phyloP scores from a whole-genome alignment of 1,140 invertebrate genomes.

The Phymastichus coffea region DNA sequence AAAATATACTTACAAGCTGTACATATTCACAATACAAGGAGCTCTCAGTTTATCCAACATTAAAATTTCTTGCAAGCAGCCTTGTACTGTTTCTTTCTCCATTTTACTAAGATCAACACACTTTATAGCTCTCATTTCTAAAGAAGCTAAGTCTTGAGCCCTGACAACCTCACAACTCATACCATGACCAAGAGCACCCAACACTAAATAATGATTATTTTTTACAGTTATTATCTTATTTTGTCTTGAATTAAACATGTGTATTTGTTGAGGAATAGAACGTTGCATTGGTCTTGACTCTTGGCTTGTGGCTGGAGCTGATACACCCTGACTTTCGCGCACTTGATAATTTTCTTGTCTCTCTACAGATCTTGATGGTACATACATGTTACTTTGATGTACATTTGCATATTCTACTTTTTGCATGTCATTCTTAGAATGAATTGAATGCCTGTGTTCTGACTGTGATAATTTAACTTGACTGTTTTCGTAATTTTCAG shows the following conservation, averaged over 20 bases:
- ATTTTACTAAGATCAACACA: constrained; percentile 54
- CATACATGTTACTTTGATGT: constrained; percentile 11
- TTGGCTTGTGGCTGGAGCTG: neutral
- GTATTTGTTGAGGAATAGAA: constrained; percentile 22
- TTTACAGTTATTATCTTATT: constrained; percentile 39
- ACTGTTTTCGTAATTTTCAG: neutral
- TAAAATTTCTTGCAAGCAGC: constrained; percentile 89
- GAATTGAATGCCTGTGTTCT: neutral
- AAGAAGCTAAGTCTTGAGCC: constrained; percentile 50
- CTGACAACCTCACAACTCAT: constrained; percentile 64
- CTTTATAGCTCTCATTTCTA: constrained; percentile 64
- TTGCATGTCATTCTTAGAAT: neutral
- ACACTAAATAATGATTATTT: constrained; percentile 43
- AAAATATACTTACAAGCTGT: constrained; percentile 76
- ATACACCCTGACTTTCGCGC: neutral
- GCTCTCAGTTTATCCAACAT: constrained; percentile 82
- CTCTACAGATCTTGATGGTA: neutral
- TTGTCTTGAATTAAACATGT: constrained; percentile 9
- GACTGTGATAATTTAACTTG: neutral
- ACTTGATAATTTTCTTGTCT: constrained; percentile 11
- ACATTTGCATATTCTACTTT: constrained; percentile 1
- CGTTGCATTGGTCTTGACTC: constrained; percentile 24
- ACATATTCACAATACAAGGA: constrained; percentile 82
- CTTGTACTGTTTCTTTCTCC: constrained; percentile 69
- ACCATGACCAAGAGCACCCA: constrained; percentile 59